phyloP scores from a whole-genome alignment of 2,888 invertebrate species.

The Phyto melanocephala region DNA sequence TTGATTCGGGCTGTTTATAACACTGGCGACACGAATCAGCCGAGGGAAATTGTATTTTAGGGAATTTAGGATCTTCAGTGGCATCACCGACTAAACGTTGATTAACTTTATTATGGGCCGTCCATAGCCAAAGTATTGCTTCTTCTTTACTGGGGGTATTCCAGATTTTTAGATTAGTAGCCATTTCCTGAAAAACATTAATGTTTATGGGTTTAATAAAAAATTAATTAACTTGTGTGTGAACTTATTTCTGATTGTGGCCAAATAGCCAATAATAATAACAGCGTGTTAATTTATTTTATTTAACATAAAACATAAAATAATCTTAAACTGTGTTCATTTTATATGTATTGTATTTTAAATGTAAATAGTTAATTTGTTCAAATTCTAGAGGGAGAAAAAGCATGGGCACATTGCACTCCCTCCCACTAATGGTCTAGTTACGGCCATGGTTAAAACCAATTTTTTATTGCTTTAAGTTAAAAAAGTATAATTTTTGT shows the following conservation, averaged over 20 bases:
- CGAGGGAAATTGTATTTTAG: too few relatives aligned
- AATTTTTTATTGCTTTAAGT: too few relatives aligned
- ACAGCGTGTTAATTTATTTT: too few relatives aligned
- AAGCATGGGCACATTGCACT: too few relatives aligned
- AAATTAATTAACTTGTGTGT: neutral
- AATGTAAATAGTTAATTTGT: too few relatives aligned
- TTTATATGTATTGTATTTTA: too few relatives aligned
- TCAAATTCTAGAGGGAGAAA: too few relatives aligned
- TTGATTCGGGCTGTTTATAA: constrained; percentile 68
- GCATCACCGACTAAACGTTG: constrained; percentile 91
- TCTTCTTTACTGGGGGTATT: constrained; percentile 86
- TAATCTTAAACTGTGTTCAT: too few relatives aligned
- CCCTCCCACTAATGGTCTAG: too few relatives aligned
- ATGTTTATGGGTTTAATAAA: neutral
- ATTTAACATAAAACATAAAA: too few relatives aligned
- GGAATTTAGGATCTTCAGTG: constrained; percentile 93
- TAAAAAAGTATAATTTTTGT: too few relatives aligned
- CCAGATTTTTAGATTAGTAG: constrained; percentile 84
- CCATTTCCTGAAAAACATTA: constrained; percentile 85
- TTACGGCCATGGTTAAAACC: too few relatives aligned
- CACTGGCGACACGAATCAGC: constrained; percentile 86
- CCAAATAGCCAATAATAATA: neutral
- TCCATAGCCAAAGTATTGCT: constrained; percentile 95
- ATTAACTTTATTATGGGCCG: constrained; percentile 95
- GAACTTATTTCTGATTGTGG: neutral